These are phyloP conservation scores for Dolichotis patagonum DNA, from an alignment of 2,113 vertebrate species.

Conservation along the genomic window DNA sequence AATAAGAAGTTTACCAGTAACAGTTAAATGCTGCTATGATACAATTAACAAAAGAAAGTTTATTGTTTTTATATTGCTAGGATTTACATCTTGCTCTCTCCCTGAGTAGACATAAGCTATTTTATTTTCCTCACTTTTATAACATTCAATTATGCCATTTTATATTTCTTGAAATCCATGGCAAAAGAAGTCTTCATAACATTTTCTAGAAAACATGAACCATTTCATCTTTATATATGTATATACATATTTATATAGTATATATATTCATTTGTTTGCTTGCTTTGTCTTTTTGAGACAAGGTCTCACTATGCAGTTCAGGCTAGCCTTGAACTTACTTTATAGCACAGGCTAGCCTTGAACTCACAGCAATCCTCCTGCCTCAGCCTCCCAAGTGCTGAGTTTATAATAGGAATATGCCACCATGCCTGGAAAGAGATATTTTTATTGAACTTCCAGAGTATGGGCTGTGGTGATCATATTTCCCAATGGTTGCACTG, in stretches of 20 bases:
- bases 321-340: no score
- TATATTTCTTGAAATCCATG: slow-evolving; percentile 12
- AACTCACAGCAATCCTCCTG: no score
- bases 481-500: not conserved
- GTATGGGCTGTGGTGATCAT: not conserved
- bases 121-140: not conserved
- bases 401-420: no score
- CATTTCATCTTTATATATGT: not conserved
- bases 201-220: not conserved
- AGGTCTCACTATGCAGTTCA: no score
- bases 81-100: not conserved
- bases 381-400: no score
- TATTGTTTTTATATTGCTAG: not conserved
- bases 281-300: no score
- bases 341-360: no score
- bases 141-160: not conserved
- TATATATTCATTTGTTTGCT: no score
- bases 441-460: not conserved
- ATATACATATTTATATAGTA: no score
- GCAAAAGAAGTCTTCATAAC: not conserved
- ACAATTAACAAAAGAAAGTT: not conserved
- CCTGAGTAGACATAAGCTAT: not conserved
- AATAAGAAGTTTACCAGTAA: not conserved
- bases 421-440: not conserved
- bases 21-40: not conserved